A percentile compares a stretch with the other conserved stretches of the same genome.
Conservation (phyloP, 2,797 vertebrate genomes). For the Thamnophis elegans region DNA sequence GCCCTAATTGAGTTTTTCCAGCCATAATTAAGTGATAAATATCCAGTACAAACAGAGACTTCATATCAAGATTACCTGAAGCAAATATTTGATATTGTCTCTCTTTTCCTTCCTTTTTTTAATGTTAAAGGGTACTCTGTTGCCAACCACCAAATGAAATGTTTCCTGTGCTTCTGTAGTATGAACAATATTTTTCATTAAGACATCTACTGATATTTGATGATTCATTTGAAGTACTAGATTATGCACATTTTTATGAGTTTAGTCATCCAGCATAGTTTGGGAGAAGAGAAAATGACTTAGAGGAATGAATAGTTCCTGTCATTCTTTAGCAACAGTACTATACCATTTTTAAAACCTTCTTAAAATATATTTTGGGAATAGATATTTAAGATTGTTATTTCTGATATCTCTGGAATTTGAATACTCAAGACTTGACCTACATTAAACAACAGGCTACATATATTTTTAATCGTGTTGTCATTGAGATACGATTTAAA, state of each 20-base stretch:
- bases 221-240: slow-evolving; percentile 47
- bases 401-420: slow-evolving; percentile 29
- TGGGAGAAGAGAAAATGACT: neutral
- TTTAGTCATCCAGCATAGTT: slow-evolving; percentile 26
- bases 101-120: slow-evolving; percentile 12
- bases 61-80: neutral
- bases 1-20: neutral
- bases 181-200: slow-evolving; percentile 34
- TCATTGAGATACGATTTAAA: neutral
- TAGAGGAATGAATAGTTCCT: slow-evolving; percentile 11
- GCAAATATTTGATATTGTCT: neutral
- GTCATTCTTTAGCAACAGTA: slow-evolving; percentile 8
- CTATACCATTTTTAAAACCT: slow-evolving; percentile 17
- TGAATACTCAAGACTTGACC: slow-evolving; percentile 7
- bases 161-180: slow-evolving; percentile 20
- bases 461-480: neutral
- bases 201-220: slow-evolving; percentile 45
- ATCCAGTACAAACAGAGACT: neutral
- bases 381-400: slow-evolving; percentile 11
- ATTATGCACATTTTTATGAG: slow-evolving; percentile 55
- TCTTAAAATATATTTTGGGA: slow-evolving; percentile 13
- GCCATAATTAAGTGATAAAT: neutral
- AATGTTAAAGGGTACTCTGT: neutral
- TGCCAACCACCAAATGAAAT: slow-evolving; percentile 26
- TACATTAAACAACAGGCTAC: neutral